These are phyloP conservation scores for Drosophila birchii DNA, from an alignment of 2,888 invertebrate species.

Conservation along the genomic window DNA sequence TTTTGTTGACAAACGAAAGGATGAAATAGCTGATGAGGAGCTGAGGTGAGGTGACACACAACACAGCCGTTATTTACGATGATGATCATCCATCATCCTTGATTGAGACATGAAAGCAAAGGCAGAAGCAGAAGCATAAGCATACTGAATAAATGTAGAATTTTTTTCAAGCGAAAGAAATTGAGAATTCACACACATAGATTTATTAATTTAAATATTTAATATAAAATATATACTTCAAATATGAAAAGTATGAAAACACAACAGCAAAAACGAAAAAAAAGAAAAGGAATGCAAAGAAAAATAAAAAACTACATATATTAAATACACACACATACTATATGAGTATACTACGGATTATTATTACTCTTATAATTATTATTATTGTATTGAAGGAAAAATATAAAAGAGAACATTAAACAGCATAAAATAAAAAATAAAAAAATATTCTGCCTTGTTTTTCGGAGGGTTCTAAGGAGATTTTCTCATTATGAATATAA, in stretches of 20 bases:
- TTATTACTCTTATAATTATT: slow-evolving; percentile 82
- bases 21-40: slow-evolving; percentile 45
- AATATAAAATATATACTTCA: slow-evolving; percentile 74
- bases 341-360: slow-evolving; percentile 71
- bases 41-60: slow-evolving; percentile 45
- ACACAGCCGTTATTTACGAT: slow-evolving; percentile 60
- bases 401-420: slow-evolving; percentile 80
- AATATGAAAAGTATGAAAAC: slow-evolving; percentile 67
- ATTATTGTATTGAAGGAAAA: slow-evolving; percentile 83
- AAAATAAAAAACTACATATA: slow-evolving; percentile 72
- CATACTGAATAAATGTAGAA: slow-evolving; percentile 66
- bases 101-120: slow-evolving; percentile 54
- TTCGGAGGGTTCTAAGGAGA: neutral
- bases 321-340: slow-evolving; percentile 80
- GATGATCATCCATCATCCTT: slow-evolving; percentile 49
- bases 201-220: slow-evolving; percentile 81
- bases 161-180: slow-evolving; percentile 75
- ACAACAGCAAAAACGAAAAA: slow-evolving; percentile 10
- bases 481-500: neutral
- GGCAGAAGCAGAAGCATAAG: slow-evolving; percentile 34
- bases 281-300: slow-evolving; percentile 36
- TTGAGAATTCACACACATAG: slow-evolving; percentile 75
- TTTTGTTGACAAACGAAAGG: slow-evolving; percentile 32
- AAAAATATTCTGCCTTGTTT: slow-evolving; percentile 11
- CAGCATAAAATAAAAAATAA: slow-evolving; percentile 74